Evolutionary conservation across 1,140 invertebrate species (phyloP), one percentile per base, ranked within the genome.

Genomic region (Lithobius niger): DNA sequence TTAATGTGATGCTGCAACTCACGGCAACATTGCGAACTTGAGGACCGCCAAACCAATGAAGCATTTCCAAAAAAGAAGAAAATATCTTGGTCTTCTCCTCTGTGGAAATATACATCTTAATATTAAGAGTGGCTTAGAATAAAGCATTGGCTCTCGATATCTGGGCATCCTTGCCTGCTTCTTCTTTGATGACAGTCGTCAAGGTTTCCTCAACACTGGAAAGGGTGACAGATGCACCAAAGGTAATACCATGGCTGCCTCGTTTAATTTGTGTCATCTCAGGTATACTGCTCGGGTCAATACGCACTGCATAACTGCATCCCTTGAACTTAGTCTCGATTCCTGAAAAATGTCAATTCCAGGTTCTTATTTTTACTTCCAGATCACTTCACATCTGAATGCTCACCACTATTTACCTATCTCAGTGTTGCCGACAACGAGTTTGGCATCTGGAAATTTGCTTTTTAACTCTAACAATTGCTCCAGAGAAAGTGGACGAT

Each of bases 351-450:
- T n/a, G n/a, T n/a, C n/a, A n/a, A n/a, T n/a, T n/a, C n/a, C n/a
- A n/a, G n/a, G n/a, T n/a, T n/a, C n/a, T n/a, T n/a, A n/a, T n/a
- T n/a, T n/a, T n/a, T n/a, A n/a, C n/a, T n/a, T n/a, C n/a, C n/a
- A n/a, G n/a, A n/a, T n/a, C n/a, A n/a, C n/a, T n/a, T n/a, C n/a
- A n/a, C n/a, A n/a, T n/a, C n/a, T n/a, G n/a, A n/a, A n/a, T n/a
- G n/a, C n/a, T n/a, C n/a, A n/a, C n/a, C n/a, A n/a, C n/a, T n/a
- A n/a, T n/a, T n/a, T 63, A 67, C 90, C 90, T 53, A 97, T 76
- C 81, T 96, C 92, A 0, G 92, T 93, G 68, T 97, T 97, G 18
- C 93, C 93, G 44, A 83, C 82, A 18, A 97, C 79, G 18, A 97
- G 76, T 74, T 87, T 90, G 6, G 86, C 84, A 60, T 79, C 60